phyloP scores from a whole-genome alignment of 2,113 vertebrate genomes.

The Callorhinus ursinus region DNA sequence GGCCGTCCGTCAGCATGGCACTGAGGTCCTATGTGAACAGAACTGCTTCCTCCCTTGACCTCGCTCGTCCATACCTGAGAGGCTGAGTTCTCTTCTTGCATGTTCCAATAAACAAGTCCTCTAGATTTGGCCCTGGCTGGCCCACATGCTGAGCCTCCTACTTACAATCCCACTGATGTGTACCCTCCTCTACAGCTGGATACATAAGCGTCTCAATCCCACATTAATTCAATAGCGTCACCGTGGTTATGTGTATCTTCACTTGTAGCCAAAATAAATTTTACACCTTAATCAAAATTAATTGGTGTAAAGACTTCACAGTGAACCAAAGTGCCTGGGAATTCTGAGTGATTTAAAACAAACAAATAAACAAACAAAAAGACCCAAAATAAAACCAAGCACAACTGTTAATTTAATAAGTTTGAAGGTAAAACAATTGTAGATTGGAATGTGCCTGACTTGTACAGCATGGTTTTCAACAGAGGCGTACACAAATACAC shows the following conservation, averaged over 20 bases:
- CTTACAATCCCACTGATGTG: too few relatives aligned
- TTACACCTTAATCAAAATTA: conserved; percentile 33
- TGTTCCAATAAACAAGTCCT: not conserved
- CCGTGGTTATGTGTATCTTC: not conserved
- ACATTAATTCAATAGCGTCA: not conserved
- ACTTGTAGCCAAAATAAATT: not conserved
- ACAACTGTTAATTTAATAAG: not conserved
- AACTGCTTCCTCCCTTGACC: not conserved
- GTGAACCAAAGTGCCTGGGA: not conserved
- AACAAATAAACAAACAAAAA: not conserved
- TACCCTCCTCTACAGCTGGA: not conserved
- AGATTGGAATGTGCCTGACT: not conserved
- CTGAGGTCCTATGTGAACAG: not conserved
- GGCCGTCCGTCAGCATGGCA: too few relatives aligned
- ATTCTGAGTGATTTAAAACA: not conserved
- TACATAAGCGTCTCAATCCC: not conserved
- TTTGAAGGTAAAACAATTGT: not conserved
- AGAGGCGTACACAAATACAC: not conserved
- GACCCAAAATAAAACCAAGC: not conserved
- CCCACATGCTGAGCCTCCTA: not conserved
- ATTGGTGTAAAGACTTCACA: not conserved
- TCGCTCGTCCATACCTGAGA: not conserved
- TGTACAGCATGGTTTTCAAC: not conserved
- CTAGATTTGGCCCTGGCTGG: not conserved
- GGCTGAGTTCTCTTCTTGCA: not conserved